A percentile compares a stretch with the other conserved stretches of the same genome.
These are phyloP conservation scores for Zaprionus africanus DNA, from an alignment of 1,140 invertebrate species.

Conservation along the genomic window DNA sequence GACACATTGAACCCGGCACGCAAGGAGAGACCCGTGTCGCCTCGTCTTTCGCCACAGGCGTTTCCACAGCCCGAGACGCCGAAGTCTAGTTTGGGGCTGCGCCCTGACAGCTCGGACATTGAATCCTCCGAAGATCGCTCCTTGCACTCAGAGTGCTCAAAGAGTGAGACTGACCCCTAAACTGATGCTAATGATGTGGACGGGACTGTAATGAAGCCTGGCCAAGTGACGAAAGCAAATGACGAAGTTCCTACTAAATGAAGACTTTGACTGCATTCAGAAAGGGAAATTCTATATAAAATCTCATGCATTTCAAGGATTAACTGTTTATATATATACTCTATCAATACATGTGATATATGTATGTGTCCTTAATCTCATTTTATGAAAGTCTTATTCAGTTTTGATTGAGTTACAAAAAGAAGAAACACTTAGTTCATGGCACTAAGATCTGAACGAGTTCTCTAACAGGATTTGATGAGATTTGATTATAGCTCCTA, in stretches of 20 bases:
- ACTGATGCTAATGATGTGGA: not conserved
- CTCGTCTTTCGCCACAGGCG: conserved; percentile 79
- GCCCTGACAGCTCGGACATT: conserved; percentile 64
- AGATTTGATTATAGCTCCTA: not conserved
- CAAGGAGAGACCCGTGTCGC: conserved; percentile 92
- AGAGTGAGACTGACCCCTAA: conserved; percentile 31
- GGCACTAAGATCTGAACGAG: too few relatives aligned
- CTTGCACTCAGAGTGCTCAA: conserved; percentile 54
- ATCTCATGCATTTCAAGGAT: too few relatives aligned
- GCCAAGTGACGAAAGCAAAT: too few relatives aligned
- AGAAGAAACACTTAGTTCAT: too few relatives aligned
- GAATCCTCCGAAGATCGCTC: conserved; percentile 64
- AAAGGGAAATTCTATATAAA: too few relatives aligned
- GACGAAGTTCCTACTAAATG: too few relatives aligned
- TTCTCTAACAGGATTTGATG: too few relatives aligned
- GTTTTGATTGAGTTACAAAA: not conserved
- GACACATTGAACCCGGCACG: conserved; percentile 92
- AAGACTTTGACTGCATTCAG: too few relatives aligned
- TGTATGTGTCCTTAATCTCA: not conserved
- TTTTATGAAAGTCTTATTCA: not conserved
- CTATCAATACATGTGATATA: too few relatives aligned
- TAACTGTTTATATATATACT: too few relatives aligned
- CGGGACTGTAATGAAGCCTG: conserved; percentile 47
- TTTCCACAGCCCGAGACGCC: conserved; percentile 27
- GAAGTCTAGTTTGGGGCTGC: conserved; percentile 8